phyloP scores from a whole-genome alignment of 1,140 invertebrate genomes.

The Sitophilus oryzae region DNA sequence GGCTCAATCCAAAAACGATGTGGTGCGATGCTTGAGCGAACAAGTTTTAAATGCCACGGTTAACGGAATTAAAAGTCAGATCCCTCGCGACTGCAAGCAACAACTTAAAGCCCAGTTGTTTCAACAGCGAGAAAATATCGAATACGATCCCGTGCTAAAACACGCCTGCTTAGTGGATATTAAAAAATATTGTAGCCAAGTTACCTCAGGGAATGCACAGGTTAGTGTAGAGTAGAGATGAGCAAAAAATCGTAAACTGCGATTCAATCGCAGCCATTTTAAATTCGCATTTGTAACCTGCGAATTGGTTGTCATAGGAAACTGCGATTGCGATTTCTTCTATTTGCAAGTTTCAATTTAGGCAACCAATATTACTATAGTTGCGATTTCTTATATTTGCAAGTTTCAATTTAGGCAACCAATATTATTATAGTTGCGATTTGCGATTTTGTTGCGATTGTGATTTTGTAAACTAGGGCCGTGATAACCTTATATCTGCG shows the following conservation, averaged over 20 bases:
- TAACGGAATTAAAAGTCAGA: conserved; percentile 64
- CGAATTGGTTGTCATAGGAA: neutral
- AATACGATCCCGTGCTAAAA: conserved; percentile 76
- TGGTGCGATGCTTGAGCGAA: conserved; percentile 87
- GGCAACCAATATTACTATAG: too few species aligned
- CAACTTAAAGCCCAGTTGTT: conserved; percentile 84
- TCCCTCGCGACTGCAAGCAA: conserved; percentile 80
- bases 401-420: too few species aligned
- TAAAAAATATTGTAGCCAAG: conserved; percentile 62
- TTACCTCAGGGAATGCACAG: conserved; percentile 70
- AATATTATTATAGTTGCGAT: too few species aligned
- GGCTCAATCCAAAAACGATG: conserved; percentile 76
- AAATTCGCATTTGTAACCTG: neutral
- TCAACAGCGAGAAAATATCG: conserved; percentile 79
- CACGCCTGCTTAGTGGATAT: conserved; percentile 72
- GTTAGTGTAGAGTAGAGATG: too few species aligned
- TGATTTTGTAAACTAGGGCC: too few species aligned
- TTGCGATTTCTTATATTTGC: too few species aligned
- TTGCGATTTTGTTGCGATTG: too few species aligned
- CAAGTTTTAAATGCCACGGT: conserved; percentile 86
- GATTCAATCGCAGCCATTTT: too few species aligned
- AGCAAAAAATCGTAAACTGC: too few species aligned
- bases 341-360: too few species aligned
- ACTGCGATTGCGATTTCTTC: too few species aligned
- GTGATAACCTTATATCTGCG: too few species aligned